Evolutionary conservation across 2,888 invertebrate genomes (phyloP), one percentile per base, ranked within the genome.

Genomic region (Pachydiplax longipennis): DNA sequence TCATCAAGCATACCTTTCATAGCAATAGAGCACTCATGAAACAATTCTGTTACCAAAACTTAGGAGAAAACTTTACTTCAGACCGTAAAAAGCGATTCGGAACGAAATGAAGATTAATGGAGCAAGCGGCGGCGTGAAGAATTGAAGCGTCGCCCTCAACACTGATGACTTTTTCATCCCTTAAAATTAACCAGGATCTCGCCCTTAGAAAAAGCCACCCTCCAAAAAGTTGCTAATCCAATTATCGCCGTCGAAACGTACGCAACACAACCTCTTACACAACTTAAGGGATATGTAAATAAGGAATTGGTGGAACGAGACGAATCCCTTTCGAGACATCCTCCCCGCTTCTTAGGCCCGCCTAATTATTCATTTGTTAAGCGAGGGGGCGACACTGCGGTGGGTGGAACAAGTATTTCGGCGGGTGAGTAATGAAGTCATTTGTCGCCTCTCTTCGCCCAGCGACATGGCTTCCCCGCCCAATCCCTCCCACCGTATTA

Each of bases 351-450:
- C 73, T 73, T 73, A 31, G 31, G 58, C 65, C 37, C 87, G 65
- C n/a, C 87, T 87, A 87, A 87, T 87, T 65, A 87, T 87, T 87
- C 87, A 87, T 87, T 61, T 87, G 87, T 87, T 37, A 61, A 87
- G 87, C 61, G 87, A 87, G 22, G 58, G 37, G 61, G 65, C 61
- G 87, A 87, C 87, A 87, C 37, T 65, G 87, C 87, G 87, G 87
- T 22, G 87, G 61, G 87, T 40, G 58, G 58, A 65, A 87, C 87
- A 87, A 87, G 65, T 87, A 87, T 87, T 87, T 65, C 87, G 58
- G 65, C 87, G 61, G 40, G 87, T n/a, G 87, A 35, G 61, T 87
- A 87, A 87, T 87, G 87, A 87, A 87, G 87, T 61, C 87, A 87
- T 87, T 87, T 87, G 87, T 87, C 87, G 87, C 61, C 87, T 58